Base-by-base conservation (phyloP, 2,888 invertebrate genomes). In the Lasioglossum zephyrum region DNA sequence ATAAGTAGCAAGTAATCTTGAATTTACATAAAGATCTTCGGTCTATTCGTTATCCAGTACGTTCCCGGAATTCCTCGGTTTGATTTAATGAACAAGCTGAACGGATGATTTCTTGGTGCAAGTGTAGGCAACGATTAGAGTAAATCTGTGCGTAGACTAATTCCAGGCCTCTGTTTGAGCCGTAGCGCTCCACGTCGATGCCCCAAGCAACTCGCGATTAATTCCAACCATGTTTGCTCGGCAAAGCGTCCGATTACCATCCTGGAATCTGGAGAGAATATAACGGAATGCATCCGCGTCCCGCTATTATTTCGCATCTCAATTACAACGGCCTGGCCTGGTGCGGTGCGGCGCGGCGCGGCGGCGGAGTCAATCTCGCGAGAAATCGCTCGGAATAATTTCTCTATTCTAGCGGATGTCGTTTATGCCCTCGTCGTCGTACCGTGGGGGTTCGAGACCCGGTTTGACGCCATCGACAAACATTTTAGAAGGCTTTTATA, bases 381-480 rank as follows among this genome's bases (percentile, higher is more conserved):
- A 77, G 86, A 83, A 89, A 89, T 84, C 75, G 81, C 77, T 72
- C 73, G 88, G 79, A 89, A 89, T 86, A 88, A 90, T 90, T 88
- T 82, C 78, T 74, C 81, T 79, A 69, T 82, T 84, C 81, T 79
- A 63, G 73, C 13, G 41, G 60, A 73, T 70, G 73, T 82, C 75
- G 57, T 53, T 69, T 8, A 31, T n/a, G 60, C 5, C 60, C 26
- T n/a, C 36, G 31, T 31, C 36, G 66, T 6, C 36, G 66, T 18
- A 3, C n/a, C 53, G 53, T 53, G n/a, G 57, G 1, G 57, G 31
- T 16, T 63, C 66, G 18, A 18, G 22, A 36, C 39, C 22, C 9
- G 39, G 36, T 39, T 22, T 31, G 36, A 77, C 57, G 66, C n/a
- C 66, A 57, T 79, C 70, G 79, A 82, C 80, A 77, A 74, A 84